These are phyloP conservation scores for Chromis chromis DNA, from an alignment of 2,797 vertebrate genomes.

Conservation along the genomic window DNA sequence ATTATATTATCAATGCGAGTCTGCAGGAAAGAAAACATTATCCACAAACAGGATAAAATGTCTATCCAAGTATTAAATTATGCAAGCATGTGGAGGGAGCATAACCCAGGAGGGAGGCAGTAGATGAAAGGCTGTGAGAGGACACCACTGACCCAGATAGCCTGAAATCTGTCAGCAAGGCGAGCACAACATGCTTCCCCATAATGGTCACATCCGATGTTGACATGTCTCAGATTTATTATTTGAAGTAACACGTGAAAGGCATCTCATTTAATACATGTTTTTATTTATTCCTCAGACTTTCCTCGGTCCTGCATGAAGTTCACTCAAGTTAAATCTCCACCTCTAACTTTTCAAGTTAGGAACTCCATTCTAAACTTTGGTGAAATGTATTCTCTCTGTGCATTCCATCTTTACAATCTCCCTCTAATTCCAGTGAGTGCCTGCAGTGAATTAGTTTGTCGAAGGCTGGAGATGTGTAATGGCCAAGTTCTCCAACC, in stretches of 20 bases:
- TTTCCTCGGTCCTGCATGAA: conserved; percentile 1
- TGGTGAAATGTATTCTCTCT: conserved; percentile 22
- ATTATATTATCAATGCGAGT: not conserved
- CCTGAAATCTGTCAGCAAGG: conserved; percentile 31
- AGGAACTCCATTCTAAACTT: conserved; percentile 39
- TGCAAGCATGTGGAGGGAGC: conserved; percentile 24
- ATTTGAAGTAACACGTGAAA: not conserved
- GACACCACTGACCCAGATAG: conserved; percentile 41
- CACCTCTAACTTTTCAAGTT: conserved; percentile 6
- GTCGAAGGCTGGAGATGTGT: conserved; percentile 39
- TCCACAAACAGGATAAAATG: conserved; percentile 28
- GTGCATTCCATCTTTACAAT: conserved; percentile 30
- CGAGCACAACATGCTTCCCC: conserved; percentile 2
- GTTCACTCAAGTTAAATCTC: conserved; percentile 19
- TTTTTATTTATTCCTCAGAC: conserved; percentile 1
- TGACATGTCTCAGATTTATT: not conserved
- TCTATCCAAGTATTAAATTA: conserved; percentile 33
- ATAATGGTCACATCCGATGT: conserved; percentile 4
- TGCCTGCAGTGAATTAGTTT: conserved; percentile 50
- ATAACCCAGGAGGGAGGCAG: conserved; percentile 21
- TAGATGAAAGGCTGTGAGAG: conserved; percentile 32
- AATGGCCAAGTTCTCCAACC: conserved; percentile 54
- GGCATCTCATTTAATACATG: conserved; percentile 2
- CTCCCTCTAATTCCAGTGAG: conserved; percentile 28
- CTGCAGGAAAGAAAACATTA: conserved; percentile 6